These are phyloP conservation scores for Peromyscus eremicus DNA, from an alignment of 2,797 vertebrate genomes.

Conservation along the genomic window DNA sequence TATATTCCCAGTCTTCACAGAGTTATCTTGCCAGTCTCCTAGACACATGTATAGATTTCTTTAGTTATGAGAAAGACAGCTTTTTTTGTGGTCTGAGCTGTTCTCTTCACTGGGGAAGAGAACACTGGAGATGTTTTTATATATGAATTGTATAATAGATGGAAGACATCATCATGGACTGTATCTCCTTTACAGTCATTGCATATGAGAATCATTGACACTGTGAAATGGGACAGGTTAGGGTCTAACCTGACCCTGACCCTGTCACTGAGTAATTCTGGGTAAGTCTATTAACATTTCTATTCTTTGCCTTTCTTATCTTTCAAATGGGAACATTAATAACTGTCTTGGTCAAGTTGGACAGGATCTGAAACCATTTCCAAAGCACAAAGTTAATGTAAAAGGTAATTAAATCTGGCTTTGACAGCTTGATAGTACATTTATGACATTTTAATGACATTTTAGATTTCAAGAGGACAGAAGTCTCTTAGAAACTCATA, in stretches of 20 bases:
- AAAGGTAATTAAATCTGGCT: slow-evolving; percentile 62
- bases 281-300: neutral
- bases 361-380: slow-evolving; percentile 18
- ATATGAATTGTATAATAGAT: neutral
- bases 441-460: slow-evolving; percentile 66
- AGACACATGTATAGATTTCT: neutral
- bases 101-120: neutral
- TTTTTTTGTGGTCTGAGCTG: neutral
- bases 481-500: slow-evolving; percentile 28
- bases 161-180: neutral
- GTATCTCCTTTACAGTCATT: neutral
- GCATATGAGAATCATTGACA: neutral
- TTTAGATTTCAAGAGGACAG: slow-evolving; percentile 61
- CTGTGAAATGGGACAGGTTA: neutral
- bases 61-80: neutral
- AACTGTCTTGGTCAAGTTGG: slow-evolving; percentile 23
- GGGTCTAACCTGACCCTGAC: neutral
- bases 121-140: neutral
- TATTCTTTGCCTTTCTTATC: neutral
- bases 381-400: slow-evolving; percentile 47
- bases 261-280: neutral
- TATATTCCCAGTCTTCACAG: neutral
- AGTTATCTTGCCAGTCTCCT: neutral
- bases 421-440: slow-evolving; percentile 3
- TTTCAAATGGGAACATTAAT: slow-evolving; percentile 38